A percentile compares a stretch with the other conserved stretches of the same genome.
Conservation (phyloP, 2,797 vertebrate species). For the Phoeniculus purpureus region DNA sequence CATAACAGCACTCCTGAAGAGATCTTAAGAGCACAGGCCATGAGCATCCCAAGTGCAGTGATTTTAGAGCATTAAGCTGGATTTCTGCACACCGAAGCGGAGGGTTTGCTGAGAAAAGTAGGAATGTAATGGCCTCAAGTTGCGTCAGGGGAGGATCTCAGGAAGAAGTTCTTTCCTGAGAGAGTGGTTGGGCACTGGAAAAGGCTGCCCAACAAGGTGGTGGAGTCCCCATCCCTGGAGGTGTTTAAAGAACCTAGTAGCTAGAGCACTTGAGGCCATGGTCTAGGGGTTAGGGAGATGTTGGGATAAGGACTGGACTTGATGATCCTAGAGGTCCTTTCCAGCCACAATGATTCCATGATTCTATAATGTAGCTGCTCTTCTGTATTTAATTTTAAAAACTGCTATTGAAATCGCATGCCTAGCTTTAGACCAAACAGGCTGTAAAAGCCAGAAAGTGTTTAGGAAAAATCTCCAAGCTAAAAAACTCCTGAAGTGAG, state of each 20-base stretch:
- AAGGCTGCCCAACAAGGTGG: too few relatives aligned
- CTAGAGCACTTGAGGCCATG: too few relatives aligned
- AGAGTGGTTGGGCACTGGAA: too few relatives aligned
- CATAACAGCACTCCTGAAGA: background rate
- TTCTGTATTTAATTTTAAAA: background rate
- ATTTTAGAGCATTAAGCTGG: background rate
- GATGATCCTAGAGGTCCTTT: too few relatives aligned
- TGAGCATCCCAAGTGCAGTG: background rate
- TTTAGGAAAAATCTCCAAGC: background rate
- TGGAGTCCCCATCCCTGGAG: too few relatives aligned
- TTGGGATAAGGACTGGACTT: too few relatives aligned
- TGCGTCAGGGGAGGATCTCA: too few relatives aligned
- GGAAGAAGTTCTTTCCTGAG: too few relatives aligned
- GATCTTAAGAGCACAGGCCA: background rate
- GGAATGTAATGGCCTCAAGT: background rate
- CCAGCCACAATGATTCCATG: too few relatives aligned
- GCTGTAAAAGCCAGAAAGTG: background rate
- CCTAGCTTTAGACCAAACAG: background rate
- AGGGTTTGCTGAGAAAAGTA: background rate
- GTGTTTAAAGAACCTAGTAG: too few relatives aligned
- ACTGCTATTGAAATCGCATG: background rate
- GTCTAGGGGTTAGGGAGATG: too few relatives aligned
- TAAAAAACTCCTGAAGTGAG: background rate
- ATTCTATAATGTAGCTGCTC: background rate
- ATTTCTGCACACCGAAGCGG: background rate